Conservation (phyloP, 2,113 vertebrate genomes). For the Barnardius zonarius region DNA sequence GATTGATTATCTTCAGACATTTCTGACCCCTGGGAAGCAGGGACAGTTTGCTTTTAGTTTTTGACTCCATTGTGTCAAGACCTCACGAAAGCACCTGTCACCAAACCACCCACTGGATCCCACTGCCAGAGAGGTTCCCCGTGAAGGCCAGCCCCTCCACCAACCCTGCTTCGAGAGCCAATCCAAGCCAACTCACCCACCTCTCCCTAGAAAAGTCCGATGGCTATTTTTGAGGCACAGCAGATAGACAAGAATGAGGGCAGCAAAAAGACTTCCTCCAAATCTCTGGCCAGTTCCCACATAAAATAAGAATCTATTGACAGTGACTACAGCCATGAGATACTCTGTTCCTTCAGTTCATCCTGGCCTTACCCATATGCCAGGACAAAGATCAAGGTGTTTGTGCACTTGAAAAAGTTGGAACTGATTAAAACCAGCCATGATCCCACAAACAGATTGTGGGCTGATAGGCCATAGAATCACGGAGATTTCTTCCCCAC, state of each 20-base stretch:
- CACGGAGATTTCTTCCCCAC: not conserved
- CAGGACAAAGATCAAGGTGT: not conserved
- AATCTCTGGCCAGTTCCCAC: not conserved
- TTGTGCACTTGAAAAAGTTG: not conserved
- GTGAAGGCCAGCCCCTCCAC: not conserved
- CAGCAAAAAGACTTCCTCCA: not conserved
- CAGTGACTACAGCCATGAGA: not conserved
- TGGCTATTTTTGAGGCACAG: not conserved
- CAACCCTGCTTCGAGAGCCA: not conserved
- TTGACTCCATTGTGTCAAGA: not conserved
- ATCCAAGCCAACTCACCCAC: accelerated
- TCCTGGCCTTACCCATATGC: accelerated
- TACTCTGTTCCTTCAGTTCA: not conserved
- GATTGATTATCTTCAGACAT: not conserved
- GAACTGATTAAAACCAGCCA: not conserved
- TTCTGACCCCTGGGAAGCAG: not conserved
- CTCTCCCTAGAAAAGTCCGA: not conserved
- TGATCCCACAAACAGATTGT: not conserved
- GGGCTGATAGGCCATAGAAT: not conserved
- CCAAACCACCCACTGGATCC: not conserved
- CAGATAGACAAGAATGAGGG: not conserved
- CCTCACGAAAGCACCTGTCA: not conserved
- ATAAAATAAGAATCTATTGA: not conserved
- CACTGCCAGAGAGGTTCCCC: accelerated
- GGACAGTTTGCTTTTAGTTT: not conserved